Evolutionary conservation across 1,140 invertebrate species (phyloP).

Genomic region (Sitobion miscanthi): DNA sequence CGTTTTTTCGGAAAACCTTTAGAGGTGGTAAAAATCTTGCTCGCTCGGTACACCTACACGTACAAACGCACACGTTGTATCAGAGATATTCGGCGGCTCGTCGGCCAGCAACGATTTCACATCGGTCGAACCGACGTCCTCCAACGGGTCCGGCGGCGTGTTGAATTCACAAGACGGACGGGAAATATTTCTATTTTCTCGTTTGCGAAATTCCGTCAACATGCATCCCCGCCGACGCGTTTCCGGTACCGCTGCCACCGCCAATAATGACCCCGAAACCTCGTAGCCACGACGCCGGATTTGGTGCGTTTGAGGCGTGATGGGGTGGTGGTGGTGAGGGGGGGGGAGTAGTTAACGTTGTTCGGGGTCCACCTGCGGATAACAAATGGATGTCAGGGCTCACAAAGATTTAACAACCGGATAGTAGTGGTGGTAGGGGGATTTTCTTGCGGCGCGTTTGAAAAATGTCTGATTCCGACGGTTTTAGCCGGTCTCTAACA

Average conservation of each 20-base stretch:
- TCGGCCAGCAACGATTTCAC: not conserved
- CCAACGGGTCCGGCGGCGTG: not conserved
- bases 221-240: not conserved
- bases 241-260: not conserved
- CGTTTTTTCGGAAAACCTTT: not conserved
- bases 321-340: too few relatives aligned
- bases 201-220: not conserved
- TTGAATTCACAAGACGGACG: not conserved
- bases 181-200: conserved; percentile 20
- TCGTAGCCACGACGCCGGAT: not conserved
- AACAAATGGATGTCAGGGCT: conserved; percentile 30
- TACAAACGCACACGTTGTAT: not conserved
- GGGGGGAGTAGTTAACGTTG: not conserved
- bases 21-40: not conserved
- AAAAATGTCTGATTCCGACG: conserved; percentile 44
- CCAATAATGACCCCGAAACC: not conserved
- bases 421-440: not conserved
- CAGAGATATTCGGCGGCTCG: not conserved
- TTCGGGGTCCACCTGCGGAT: not conserved
- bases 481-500: not conserved
- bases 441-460: not conserved
- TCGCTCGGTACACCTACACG: not conserved
- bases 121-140: not conserved
- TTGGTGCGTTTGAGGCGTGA: not conserved
- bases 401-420: conserved; percentile 38